These are phyloP conservation scores for Himalopsyche japonica DNA, from an alignment of 2,888 invertebrate genomes.

Conservation along the genomic window DNA sequence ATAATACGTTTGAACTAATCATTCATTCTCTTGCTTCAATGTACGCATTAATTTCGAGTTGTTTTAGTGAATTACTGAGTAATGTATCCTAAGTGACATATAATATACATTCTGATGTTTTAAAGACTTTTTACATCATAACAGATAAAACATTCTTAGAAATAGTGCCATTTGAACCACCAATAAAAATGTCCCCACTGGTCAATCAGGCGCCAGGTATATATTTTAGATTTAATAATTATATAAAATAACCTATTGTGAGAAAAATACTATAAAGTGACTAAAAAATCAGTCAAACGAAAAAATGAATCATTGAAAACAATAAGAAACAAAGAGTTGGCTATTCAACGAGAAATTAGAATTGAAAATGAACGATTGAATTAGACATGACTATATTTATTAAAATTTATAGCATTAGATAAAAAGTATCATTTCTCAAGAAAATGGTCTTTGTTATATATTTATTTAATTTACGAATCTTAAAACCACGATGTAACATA, in stretches of 20 bases:
- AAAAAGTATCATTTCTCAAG: too few species aligned
- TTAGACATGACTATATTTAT: too few species aligned
- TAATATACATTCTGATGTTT: too few species aligned
- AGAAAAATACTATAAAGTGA: constrained; percentile 46
- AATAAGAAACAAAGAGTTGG: constrained; percentile 48
- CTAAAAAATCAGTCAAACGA: constrained; percentile 46
- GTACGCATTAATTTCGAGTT: too few species aligned
- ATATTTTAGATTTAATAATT: constrained; percentile 48
- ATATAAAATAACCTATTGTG: constrained; percentile 51
- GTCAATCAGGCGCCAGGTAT: constrained; percentile 51
- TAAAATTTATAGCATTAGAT: too few species aligned
- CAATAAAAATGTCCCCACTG: constrained; percentile 52
- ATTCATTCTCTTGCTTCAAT: too few species aligned
- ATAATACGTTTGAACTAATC: too few species aligned
- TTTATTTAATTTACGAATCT: too few species aligned
- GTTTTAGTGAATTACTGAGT: neutral
- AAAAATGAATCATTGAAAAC: constrained; percentile 49
- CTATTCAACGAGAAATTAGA: constrained; percentile 44
- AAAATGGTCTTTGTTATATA: too few species aligned
- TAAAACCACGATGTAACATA: too few species aligned
- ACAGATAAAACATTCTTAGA: neutral
- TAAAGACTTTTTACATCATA: too few species aligned
- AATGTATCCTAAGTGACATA: too few species aligned
- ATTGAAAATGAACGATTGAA: neutral
- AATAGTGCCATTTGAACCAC: constrained; percentile 49